Evolutionary conservation across 2,888 invertebrate species (phyloP).

Genomic region (Electrophaes corylata): DNA sequence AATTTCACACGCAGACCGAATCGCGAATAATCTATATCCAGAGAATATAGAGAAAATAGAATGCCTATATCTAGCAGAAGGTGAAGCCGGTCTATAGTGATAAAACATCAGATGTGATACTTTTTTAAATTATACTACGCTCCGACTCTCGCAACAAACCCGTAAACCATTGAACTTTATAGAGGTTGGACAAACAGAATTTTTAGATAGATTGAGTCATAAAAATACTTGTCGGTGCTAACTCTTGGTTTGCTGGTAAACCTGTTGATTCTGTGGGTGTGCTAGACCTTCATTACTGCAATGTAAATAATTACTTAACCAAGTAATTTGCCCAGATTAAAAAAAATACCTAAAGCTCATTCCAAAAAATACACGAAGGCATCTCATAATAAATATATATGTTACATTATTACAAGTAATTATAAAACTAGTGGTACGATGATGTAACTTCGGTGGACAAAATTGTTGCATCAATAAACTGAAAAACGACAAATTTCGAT

Average conservation of each 20-base stretch:
- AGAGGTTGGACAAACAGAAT: conserved; percentile 55
- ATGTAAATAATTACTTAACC: neutral
- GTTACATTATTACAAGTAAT: too few relatives aligned
- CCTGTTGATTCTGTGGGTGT: conserved; percentile 21
- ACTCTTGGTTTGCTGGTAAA: conserved; percentile 15
- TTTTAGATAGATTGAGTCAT: conserved; percentile 48
- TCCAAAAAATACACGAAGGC: too few relatives aligned
- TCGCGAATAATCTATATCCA: too few relatives aligned
- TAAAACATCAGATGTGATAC: conserved; percentile 18
- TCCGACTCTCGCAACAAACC: conserved; percentile 32
- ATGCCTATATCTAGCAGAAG: too few relatives aligned
- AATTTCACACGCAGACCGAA: too few relatives aligned
- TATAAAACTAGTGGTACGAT: too few relatives aligned
- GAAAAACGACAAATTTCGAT: too few relatives aligned
- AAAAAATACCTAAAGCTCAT: neutral
- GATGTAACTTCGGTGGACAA: too few relatives aligned
- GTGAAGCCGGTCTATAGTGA: neutral
- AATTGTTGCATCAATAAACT: too few relatives aligned
- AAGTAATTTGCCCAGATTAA: neutral
- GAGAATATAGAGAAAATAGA: too few relatives aligned
- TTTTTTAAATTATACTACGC: conserved; percentile 10
- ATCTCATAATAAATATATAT: too few relatives aligned
- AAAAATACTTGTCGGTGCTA: conserved; percentile 33
- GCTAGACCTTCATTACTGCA: conserved; percentile 6
- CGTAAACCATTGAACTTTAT: conserved; percentile 56